Percentiles rank a stretch among this genome's conserved stretches.
These are phyloP conservation scores for Scaptomyza tumidula DNA, from an alignment of 2,888 invertebrate genomes.

Conservation along the genomic window DNA sequence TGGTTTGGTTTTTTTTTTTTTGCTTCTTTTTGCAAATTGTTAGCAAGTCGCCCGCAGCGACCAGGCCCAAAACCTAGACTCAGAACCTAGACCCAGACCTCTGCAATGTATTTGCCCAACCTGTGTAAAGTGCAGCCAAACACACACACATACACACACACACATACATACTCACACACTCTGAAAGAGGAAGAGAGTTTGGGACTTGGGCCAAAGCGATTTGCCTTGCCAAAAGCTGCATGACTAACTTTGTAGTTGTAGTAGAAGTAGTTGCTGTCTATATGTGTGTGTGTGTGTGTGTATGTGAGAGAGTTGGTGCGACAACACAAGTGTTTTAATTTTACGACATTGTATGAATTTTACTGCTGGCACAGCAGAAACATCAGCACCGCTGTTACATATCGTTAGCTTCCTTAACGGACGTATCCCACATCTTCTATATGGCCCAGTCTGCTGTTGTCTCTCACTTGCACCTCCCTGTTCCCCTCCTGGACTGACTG, in stretches of 20 bases:
- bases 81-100: slow-evolving; percentile 41
- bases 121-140: slow-evolving; percentile 61
- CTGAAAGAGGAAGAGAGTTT: neutral
- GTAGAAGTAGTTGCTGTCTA: slow-evolving; percentile 12
- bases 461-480: slow-evolving; percentile 7
- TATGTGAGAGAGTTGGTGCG: slow-evolving; percentile 47
- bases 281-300: slow-evolving; percentile 17
- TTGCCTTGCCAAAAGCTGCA: slow-evolving; percentile 79
- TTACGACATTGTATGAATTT: slow-evolving; percentile 83
- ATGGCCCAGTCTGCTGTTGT: slow-evolving; percentile 24
- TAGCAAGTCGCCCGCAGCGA: slow-evolving; percentile 64
- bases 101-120: slow-evolving; percentile 54
- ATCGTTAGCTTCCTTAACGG: slow-evolving; percentile 79
- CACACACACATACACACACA: slow-evolving; percentile 45
- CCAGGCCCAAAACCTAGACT: slow-evolving; percentile 27
- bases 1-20: slow-evolving; percentile 10
- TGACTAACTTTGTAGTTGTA: slow-evolving; percentile 76
- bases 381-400: slow-evolving; percentile 73
- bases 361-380: slow-evolving; percentile 81
- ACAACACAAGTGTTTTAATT: slow-evolving; percentile 82
- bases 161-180: slow-evolving; percentile 16
- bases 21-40: slow-evolving; percentile 65
- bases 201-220: slow-evolving; percentile 61
- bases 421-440: slow-evolving; percentile 73
- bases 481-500: neutral